Evolutionary conservation across 2,888 invertebrate genomes (phyloP).

Genomic region (Cerceris ruficornis): DNA sequence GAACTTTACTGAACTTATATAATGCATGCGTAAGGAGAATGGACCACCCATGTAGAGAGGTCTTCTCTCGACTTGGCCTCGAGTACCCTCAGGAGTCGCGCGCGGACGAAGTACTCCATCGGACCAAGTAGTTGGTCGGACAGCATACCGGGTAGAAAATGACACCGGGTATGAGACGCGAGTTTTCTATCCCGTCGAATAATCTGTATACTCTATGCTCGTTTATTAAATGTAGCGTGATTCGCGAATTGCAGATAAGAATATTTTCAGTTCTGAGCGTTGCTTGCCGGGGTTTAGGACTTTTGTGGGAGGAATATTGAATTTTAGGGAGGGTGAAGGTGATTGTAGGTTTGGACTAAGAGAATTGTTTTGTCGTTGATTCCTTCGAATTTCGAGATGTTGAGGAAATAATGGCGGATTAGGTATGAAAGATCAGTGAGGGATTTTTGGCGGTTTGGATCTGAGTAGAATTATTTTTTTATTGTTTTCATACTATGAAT

Average conservation of each 20-base stretch:
- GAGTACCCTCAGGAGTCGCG: constrained; percentile 78
- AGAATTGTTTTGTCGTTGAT: background rate
- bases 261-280: constrained; percentile 1
- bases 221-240: background rate
- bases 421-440: background rate
- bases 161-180: constrained; percentile 59
- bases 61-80: constrained; percentile 73
- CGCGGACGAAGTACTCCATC: constrained; percentile 79
- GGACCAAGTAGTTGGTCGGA: constrained; percentile 69
- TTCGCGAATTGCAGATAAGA: background rate
- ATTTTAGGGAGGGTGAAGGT: background rate
- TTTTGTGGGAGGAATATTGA: background rate
- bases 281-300: background rate
- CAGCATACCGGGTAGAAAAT: constrained; percentile 71
- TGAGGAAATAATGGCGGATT: background rate
- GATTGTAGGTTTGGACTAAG: background rate
- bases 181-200: constrained; percentile 44
- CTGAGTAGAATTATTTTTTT: too few relatives aligned
- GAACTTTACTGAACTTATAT: constrained; percentile 71
- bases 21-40: constrained; percentile 79
- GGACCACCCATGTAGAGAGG: constrained; percentile 80
- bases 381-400: background rate
- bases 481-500: too few relatives aligned
- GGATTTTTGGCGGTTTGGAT: background rate
- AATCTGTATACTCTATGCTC: background rate